Conservation (phyloP, 2,888 invertebrate species). For the Agonopterix subpropinquella region DNA sequence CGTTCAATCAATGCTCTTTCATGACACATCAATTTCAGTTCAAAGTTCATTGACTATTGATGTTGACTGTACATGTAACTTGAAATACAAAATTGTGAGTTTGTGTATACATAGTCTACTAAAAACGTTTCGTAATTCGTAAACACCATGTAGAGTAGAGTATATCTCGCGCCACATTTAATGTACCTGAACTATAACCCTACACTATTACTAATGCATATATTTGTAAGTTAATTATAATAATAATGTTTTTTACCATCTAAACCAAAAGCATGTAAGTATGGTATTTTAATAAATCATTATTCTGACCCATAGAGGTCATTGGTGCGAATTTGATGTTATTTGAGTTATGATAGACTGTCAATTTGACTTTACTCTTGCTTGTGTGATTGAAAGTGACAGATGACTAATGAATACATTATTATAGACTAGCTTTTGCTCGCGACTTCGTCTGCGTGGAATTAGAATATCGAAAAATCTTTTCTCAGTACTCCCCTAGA, state of each 20-base stretch:
- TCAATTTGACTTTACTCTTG: neutral
- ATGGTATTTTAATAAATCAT: slow-evolving; percentile 6
- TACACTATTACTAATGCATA: slow-evolving; percentile 27
- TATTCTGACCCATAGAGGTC: neutral
- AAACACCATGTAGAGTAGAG: neutral
- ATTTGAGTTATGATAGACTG: neutral
- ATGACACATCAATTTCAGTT: neutral
- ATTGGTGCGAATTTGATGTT: neutral
- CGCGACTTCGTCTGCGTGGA: too few relatives aligned
- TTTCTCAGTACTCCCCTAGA: too few relatives aligned
- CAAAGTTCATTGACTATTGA: too few relatives aligned
- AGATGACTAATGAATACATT: too few relatives aligned
- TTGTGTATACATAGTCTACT: neutral
- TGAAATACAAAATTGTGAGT: too few relatives aligned
- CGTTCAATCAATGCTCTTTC: too few relatives aligned
- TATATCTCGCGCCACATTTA: slow-evolving; percentile 4
- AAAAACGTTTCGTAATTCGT: slow-evolving; percentile 8
- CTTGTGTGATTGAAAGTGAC: neutral
- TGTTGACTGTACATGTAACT: too few relatives aligned
- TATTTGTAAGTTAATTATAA: slow-evolving; percentile 41
- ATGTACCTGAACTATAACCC: slow-evolving; percentile 40
- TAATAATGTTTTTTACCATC: slow-evolving; percentile 18
- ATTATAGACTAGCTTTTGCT: too few relatives aligned
- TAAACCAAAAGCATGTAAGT: slow-evolving; percentile 7
- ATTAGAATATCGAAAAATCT: too few relatives aligned